phyloP scores from a whole-genome alignment of 2,113 vertebrate species.

The Cricetomys ansorgei region DNA sequence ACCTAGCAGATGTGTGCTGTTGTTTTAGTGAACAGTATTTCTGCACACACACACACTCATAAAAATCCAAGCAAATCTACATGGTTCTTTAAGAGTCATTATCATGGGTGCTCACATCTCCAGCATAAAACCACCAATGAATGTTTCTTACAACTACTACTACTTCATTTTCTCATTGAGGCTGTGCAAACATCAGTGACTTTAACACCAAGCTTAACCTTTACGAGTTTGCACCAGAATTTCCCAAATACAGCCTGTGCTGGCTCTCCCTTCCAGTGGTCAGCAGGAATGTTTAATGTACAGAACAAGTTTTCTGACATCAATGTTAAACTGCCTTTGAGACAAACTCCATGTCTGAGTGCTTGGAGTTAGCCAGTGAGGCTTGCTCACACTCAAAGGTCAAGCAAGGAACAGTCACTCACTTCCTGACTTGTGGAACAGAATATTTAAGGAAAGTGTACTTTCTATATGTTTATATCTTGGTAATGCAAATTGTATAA shows the following conservation, averaged over 20 bases:
- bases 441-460: neutral
- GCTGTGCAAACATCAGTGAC: slow-evolving; percentile 85
- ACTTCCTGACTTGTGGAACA: neutral
- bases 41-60: neutral
- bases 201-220: slow-evolving; percentile 85
- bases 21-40: slow-evolving; percentile 66
- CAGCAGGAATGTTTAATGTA: slow-evolving; percentile 57
- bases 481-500: slow-evolving; percentile 5
- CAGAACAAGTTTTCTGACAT: slow-evolving; percentile 27
- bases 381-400: neutral
- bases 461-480: neutral
- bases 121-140: slow-evolving; percentile 75
- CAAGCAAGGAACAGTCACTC: neutral
- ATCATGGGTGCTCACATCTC: slow-evolving; percentile 71
- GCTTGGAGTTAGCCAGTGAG: neutral
- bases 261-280: slow-evolving; percentile 56
- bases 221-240: slow-evolving; percentile 71
- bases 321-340: neutral
- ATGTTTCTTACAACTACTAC: slow-evolving; percentile 74
- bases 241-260: slow-evolving; percentile 74
- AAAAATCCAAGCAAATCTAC: slow-evolving; percentile 10
- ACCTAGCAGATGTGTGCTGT: slow-evolving; percentile 24
- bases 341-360: neutral
- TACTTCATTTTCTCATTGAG: slow-evolving; percentile 76
- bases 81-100: slow-evolving; percentile 64